Base-by-base conservation (phyloP, 2,888 invertebrate genomes). In the Hypomecis atomaria region DNA sequence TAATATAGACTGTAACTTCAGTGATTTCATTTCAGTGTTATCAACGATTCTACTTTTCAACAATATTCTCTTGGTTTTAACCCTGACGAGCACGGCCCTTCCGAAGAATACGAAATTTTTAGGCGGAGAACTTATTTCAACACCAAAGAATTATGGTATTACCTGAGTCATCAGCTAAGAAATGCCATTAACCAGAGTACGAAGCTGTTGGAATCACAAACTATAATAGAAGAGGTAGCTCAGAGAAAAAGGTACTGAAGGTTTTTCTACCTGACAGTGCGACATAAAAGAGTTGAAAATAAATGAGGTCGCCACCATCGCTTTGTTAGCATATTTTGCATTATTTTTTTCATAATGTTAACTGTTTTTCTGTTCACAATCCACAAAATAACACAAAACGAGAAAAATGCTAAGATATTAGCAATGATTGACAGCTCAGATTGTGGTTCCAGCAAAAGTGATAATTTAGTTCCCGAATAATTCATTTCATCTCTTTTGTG, bases 131-230 rank as follows among this genome's bases (percentile, higher is more conserved):
- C 36, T 6, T 36, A 36, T n/a, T 10, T 7, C 7, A 36, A n/a
- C n/a, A 49, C 48, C n/a, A 49, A 49, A 0, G 34, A 49, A 10
- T 6, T 49, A 6, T 49, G 48, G 36, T 49, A 49, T n/a, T 49
- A 49, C 36, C 4, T 49, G 36, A 49, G 7, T 3, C n/a, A 49
- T 6, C 38, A 38, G 13, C 38, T 50, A 0, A 38, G 13, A 36
- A 38, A n/a, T 3, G 9, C 6, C 13, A 1, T 38, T 2, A 38
- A 50, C 6, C 9, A 13, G 11, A 13, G 4, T 9, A 3, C 38
- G 0, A 50, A 13, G 11, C 38, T 4, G 23, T 6, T 38, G 6
- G 36, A 38, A 13, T 1, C 8, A 23, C 37, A 38, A 50, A 50
- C 8, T 4, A 38, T 50, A 10, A 3, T 50, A 2, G 38, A 38